phyloP scores from a whole-genome alignment of 2,113 vertebrate species.

The Alethe diademata region DNA sequence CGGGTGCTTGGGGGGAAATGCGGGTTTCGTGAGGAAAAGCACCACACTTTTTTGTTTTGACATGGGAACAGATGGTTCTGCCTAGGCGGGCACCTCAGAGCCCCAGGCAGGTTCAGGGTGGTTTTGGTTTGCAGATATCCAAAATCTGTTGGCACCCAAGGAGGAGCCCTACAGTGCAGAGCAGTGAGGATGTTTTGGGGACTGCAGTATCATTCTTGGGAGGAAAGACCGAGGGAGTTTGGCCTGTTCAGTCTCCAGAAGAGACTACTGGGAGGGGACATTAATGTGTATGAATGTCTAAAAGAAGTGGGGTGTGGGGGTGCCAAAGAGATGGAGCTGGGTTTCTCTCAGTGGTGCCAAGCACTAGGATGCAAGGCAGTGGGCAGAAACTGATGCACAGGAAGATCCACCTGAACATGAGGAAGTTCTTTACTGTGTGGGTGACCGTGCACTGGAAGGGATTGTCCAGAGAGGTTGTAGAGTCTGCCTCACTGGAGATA shows the following conservation, averaged over 20 bases:
- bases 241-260: not conserved
- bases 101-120: slow-evolving; percentile 45
- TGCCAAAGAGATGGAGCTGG: too few relatives aligned
- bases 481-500: not conserved
- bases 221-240: not conserved
- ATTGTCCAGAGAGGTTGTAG: not conserved
- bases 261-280: not conserved
- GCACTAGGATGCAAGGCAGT: not conserved
- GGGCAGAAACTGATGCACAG: not conserved
- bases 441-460: fast-evolving
- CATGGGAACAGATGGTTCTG: not conserved
- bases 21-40: not conserved
- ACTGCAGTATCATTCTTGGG: not conserved
- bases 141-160: slow-evolving; percentile 85
- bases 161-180: not conserved
- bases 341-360: not conserved
- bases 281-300: not conserved
- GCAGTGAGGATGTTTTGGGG: not conserved
- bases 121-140: slow-evolving; percentile 83
- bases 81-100: not conserved
- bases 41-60: not conserved
- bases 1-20: not conserved
- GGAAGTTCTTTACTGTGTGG: not conserved
- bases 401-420: not conserved
- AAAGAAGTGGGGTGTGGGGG: fast-evolving